A percentile compares a stretch with the other conserved stretches of the same genome.
These are phyloP conservation scores for Blastobasis lacticolella DNA, from an alignment of 2,888 invertebrate species.

Conservation along the genomic window DNA sequence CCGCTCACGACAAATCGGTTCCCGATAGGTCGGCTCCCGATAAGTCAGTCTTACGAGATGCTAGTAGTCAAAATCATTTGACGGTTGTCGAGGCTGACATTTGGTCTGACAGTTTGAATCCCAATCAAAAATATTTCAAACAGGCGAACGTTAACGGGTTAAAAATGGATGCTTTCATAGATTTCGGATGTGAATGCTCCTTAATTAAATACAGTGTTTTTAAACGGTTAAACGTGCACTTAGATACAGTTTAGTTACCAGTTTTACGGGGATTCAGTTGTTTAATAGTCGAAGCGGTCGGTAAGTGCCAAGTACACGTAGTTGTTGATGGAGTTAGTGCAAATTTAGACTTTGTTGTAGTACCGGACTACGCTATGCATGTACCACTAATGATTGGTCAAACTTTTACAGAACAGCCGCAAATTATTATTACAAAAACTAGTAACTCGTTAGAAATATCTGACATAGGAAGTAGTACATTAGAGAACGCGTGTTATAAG, in stretches of 20 bases:
- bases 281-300: conserved; percentile 2
- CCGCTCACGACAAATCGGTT: neutral
- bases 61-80: neutral
- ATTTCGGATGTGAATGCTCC: conserved; percentile 7
- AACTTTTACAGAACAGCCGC: conserved; percentile 8
- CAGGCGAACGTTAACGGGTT: conserved; percentile 1
- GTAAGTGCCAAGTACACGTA: neutral
- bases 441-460: conserved; percentile 3
- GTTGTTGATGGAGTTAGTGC: conserved; percentile 3
- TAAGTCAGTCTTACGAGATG: neutral
- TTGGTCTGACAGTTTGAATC: neutral
- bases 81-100: no score
- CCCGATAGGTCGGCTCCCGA: neutral
- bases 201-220: neutral
- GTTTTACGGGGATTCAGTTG: conserved; percentile 7
- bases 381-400: conserved; percentile 8
- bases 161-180: conserved; percentile 1
- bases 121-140: conserved; percentile 6
- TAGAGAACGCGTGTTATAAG: neutral
- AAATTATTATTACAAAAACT: conserved; percentile 4
- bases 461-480: neutral
- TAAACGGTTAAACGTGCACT: neutral
- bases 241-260: neutral
- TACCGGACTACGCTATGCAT: conserved; percentile 6
- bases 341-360: conserved; percentile 1